Evolutionary conservation across 1,140 invertebrate species (phyloP), one percentile per base, ranked within the genome.

Genomic region (Brachionus asplanchnoidis): DNA sequence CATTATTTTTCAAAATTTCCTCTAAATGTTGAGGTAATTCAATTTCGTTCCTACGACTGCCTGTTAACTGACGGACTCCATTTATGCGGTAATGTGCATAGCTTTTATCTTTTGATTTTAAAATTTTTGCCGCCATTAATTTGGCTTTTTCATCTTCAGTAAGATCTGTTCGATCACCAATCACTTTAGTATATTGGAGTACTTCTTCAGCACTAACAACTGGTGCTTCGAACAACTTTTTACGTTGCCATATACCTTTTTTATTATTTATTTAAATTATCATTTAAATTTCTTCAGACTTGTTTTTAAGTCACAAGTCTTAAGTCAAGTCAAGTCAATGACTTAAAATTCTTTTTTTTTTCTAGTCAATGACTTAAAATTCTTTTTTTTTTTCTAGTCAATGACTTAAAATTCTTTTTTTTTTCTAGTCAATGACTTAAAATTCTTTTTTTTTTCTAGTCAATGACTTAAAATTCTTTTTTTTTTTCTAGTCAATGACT

Each of bases 81-180:
- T 92, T 92, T 78, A 93, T 92, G 8, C 92, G 88, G 87, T 93
- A 93, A 92, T 92, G 93, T 85, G 91, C 89, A 11, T 91, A 88
- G 20, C 89, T 89, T 85, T 92, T 92, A 1, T 89, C 88, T 85
- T 91, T 89, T 26, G 90, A 88, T 85, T 92, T 90, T 17, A 91
- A 88, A 20, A 93, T 86, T 85, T 91, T 90, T 26, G 90, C 91
- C 3, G 92, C 92, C 8, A 92, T 92, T 20, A 93, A 87, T 46
- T 90, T 87, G 14, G 92, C 92, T 20, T 92, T 91, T 86, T 93
- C 92, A 86, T 92, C 90, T 56, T 93, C 92, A 6, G 89, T 89
- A 12, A 93, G 86, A 14, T 91, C 90, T 0, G 92, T 90, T 85
- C 91, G 90, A 85, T 91, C 91, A 46, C 91, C 91, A 0, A 93